phyloP scores from a whole-genome alignment of 1,140 invertebrate genomes.

The Drosophila seguyi region DNA sequence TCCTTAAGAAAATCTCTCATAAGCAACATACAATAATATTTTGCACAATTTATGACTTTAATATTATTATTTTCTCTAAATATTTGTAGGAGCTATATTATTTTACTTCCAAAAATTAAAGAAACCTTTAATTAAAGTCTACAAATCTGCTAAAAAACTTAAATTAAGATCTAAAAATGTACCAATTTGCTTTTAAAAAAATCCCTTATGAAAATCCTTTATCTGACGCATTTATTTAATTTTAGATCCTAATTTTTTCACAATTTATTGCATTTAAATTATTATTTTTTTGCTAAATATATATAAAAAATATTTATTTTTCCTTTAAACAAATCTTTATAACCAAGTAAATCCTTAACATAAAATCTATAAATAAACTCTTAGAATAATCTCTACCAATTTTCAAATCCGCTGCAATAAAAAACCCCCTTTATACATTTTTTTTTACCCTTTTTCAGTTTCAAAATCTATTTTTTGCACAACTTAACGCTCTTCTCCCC shows the following conservation, averaged over 20 bases:
- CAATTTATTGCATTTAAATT: background rate
- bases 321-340: background rate
- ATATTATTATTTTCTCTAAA: too few relatives aligned
- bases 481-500: background rate
- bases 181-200: background rate
- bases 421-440: background rate
- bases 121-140: too few relatives aligned
- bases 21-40: too few relatives aligned
- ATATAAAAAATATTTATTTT: background rate
- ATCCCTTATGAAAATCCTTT: background rate
- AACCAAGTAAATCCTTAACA: background rate
- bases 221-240: background rate
- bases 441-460: background rate
- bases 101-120: too few relatives aligned
- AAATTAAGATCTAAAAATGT: too few relatives aligned
- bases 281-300: background rate
- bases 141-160: too few relatives aligned
- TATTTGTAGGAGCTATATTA: too few relatives aligned
- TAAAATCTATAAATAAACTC: background rate
- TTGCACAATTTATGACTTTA: too few relatives aligned
- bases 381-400: background rate
- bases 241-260: background rate
- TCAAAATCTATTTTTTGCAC: conserved; percentile 5
- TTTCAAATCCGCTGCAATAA: background rate
- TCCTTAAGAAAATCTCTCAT: background rate